Evolutionary conservation across 2,888 invertebrate species (phyloP), one percentile per base, ranked within the genome.

Genomic region (Andrena marginata): DNA sequence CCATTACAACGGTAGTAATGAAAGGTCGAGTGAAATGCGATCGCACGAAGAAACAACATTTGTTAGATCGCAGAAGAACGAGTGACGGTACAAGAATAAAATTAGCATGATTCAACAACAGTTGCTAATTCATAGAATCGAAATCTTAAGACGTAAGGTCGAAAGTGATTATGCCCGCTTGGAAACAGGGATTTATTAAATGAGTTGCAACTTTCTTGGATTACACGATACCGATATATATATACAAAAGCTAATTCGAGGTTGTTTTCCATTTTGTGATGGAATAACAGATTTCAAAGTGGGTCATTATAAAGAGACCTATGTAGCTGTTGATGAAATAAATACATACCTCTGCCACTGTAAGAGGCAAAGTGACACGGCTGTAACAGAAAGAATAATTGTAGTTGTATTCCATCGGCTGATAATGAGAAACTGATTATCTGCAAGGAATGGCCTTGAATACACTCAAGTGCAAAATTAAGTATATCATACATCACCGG

Each of bases 351-450:
- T 99, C 99, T 95, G 99, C 98, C 90, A 99, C 99, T 92, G 98
- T 98, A 95, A 99, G 96, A 94, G 99, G 99, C 95, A 99, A 96
- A 94, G 98, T 97, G 93, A 99, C 98, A 94, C 99, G 98, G 96
- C 99, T 99, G 96, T 87, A 95, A 95, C 91, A 92, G 91, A 94
- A 94, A 93, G 91, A 80, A 16, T 85, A 87, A 87, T 87, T 84
- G 68, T 68, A 72, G 86, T 70, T 82, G 13, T 60, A 49, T 68
- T 71, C 49, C 60, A 56, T 79, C 49, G 29, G 1, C 33, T 20
- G 42, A 62, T 16, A 54, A 65, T 8, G 35, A 64, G 59, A 63
- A 73, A 60, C 72, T 56, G 26, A 81, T 56, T 73, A 72, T 59
- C 72, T 64, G 59, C 59, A 67, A 68, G 63, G 59, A 71, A 60